phyloP scores from a whole-genome alignment of 2,797 vertebrate species.

The Poecilia picta region DNA sequence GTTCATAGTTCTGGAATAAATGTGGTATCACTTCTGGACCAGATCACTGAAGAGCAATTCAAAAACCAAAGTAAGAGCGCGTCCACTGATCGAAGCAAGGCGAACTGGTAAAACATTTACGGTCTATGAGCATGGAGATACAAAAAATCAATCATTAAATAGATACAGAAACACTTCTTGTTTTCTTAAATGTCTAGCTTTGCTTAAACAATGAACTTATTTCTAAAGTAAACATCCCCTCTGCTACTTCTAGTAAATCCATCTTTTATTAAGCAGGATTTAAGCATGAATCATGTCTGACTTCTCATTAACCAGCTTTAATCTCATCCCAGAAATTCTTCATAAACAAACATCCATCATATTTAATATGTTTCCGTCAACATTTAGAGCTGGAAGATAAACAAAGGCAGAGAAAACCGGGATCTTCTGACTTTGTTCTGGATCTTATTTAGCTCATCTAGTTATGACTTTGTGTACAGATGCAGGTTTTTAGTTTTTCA shows the following conservation, averaged over 20 bases:
- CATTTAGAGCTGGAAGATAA: neutral
- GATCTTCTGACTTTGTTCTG: neutral
- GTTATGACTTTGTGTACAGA: neutral
- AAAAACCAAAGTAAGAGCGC: neutral
- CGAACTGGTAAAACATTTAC: neutral
- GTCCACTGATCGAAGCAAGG: neutral
- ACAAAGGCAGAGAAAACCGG: neutral
- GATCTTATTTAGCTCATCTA: neutral
- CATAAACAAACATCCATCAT: neutral
- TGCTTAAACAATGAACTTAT: neutral
- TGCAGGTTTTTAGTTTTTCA: neutral
- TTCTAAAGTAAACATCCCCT: neutral
- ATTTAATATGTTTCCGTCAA: neutral
- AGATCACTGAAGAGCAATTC: neutral
- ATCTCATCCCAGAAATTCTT: neutral
- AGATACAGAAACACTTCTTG: neutral
- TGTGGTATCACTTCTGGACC: neutral
- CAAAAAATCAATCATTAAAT: neutral
- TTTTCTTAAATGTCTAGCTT: neutral
- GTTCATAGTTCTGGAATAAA: neutral
- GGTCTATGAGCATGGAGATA: neutral
- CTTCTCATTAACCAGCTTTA: neutral
- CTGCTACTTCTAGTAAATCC: neutral
- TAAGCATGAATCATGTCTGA: slow-evolving; percentile 1
- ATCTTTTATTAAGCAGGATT: neutral